Base-by-base conservation (phyloP, 1,140 invertebrate genomes). In the Drosophila yakuba region DNA sequence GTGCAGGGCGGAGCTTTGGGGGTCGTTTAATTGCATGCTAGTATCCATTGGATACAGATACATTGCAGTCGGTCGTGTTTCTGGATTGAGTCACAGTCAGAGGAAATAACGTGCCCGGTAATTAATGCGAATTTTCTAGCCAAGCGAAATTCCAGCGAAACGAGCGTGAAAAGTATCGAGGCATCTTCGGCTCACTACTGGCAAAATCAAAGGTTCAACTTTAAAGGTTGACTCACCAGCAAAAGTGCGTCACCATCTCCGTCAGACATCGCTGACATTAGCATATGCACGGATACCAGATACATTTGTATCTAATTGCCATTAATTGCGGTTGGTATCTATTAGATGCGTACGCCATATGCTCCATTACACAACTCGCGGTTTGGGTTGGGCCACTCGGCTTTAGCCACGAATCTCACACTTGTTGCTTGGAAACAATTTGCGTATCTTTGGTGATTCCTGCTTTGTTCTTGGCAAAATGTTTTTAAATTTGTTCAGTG, bases 311-410 rank as follows among this genome's bases (percentile, higher is more conserved):
- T 67, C 59, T 76, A 75, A 76, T 66, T 59, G 62, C 60, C 64
- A 52, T 28, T 68, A 68, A 68, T 68, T 68, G 64, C 64, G 64
- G 64, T 52, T 47, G 45, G 15, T 52, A 66, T 52, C 47, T 52
- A 66, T 44, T 52, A 44, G 52, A 66, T 75, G 74, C 74, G 72
- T 76, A 38, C 63, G 55, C 74, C 72, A 75, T 75, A 52, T 64
- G 78, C 82, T 81, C 74, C 73, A 64, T 85, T 76, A 76, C 62
- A 66, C 72, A 75, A 76, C 55, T 59, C 78, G 82, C 74, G 82
- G 82, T 78, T 67, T 20, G 39, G 72, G 38, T 48, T 52, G 59
- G 59, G 45, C 59, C 50, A 48, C 28, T 17, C 25, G 20, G 15
- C 43, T 43, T 43, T 35, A 36, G 28, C 36, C 44, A 51, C 39